Conservation (phyloP, 2,888 invertebrate genomes). For the Diogma glabrata region DNA sequence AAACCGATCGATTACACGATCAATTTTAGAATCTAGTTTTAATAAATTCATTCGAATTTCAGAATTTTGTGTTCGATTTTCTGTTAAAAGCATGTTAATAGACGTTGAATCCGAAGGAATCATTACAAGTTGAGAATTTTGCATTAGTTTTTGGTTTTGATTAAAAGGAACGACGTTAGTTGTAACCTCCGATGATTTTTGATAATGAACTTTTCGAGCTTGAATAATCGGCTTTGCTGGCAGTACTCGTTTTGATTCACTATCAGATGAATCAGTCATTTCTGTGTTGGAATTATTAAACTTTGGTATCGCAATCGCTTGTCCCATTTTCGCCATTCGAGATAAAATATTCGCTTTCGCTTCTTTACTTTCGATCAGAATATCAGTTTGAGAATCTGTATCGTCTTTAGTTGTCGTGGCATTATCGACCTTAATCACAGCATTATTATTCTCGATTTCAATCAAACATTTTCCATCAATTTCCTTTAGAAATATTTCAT, state of each 20-base stretch:
- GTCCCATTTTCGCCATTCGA: constrained; percentile 47
- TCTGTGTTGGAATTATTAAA: constrained; percentile 22
- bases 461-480: constrained; percentile 18
- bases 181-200: background rate
- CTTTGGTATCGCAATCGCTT: constrained; percentile 15
- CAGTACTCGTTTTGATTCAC: constrained; percentile 26
- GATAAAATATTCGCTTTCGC: constrained; percentile 39
- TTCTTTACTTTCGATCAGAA: constrained; percentile 5
- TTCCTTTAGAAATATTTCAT: constrained; percentile 29
- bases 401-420: constrained; percentile 1
- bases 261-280: constrained; percentile 38
- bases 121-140: constrained; percentile 13
- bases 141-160: constrained; percentile 8
- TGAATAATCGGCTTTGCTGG: constrained; percentile 12
- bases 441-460: background rate
- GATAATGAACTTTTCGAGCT: background rate
- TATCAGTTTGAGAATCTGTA: constrained; percentile 9
- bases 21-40: constrained; percentile 52
- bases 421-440: no score
- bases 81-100: constrained; percentile 44
- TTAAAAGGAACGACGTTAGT: constrained; percentile 4
- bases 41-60: constrained; percentile 52
- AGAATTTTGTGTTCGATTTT: constrained; percentile 50
- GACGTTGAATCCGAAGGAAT: constrained; percentile 29
- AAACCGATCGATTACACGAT: constrained; percentile 46